Conservation (phyloP, 2,797 vertebrate genomes). For the Amblyopsis hoosieri region DNA sequence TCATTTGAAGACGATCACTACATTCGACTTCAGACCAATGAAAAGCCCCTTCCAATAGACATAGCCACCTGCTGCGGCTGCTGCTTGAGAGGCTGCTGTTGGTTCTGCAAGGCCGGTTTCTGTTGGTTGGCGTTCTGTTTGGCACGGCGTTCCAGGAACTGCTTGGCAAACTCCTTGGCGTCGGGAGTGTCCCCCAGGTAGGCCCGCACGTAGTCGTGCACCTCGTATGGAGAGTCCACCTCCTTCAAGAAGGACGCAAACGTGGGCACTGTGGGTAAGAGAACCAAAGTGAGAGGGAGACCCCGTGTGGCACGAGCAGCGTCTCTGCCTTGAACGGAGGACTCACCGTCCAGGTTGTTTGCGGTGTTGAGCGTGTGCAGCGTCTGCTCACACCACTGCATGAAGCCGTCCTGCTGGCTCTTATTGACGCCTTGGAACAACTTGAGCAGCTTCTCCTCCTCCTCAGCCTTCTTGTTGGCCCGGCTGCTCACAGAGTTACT, state of each 20-base stretch:
- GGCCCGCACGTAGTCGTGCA: conserved; percentile 96
- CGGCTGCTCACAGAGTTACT: conserved; percentile 92
- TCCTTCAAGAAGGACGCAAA: conserved; percentile 99
- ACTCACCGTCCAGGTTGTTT: conserved; percentile 98
- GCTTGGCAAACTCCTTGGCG: conserved; percentile 99
- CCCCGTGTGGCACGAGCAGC: not conserved
- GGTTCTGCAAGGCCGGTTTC: conserved; percentile 82
- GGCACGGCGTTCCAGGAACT: conserved; percentile 98
- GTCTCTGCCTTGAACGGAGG: conserved; percentile 19
- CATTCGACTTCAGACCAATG: not conserved
- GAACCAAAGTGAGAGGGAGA: conserved; percentile 25
- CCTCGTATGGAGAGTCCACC: conserved; percentile 97
- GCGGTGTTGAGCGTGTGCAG: conserved; percentile 97
- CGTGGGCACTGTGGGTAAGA: conserved; percentile 86
- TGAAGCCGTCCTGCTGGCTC: conserved; percentile 94
- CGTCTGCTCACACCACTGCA: conserved; percentile 98
- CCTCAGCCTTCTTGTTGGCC: conserved; percentile 94
- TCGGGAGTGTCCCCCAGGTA: conserved; percentile 97
- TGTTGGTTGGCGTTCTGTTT: conserved; percentile 96
- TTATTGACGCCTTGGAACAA: conserved; percentile 96
- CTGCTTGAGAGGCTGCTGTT: conserved; percentile 78
- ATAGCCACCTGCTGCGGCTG: conserved; percentile 53
- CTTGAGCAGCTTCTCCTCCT: conserved; percentile 97
- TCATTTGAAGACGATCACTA: not conserved
- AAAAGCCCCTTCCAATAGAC: too few species aligned